These are phyloP conservation scores for Chlorops oryzae DNA, from an alignment of 1,140 invertebrate species.

Conservation along the genomic window DNA sequence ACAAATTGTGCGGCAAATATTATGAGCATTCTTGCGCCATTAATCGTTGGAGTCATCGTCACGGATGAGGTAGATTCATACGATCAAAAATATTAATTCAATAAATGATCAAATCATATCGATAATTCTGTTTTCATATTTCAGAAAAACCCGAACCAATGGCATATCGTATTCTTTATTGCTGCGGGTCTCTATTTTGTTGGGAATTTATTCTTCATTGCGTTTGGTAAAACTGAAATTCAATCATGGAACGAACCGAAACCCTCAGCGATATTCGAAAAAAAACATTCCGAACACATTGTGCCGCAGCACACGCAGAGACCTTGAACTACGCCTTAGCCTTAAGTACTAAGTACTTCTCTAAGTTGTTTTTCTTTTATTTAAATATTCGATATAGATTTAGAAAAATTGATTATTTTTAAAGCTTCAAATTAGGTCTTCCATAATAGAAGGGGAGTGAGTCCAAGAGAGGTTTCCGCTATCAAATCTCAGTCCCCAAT, in stretches of 20 bases:
- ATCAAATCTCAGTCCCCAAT: too few species aligned
- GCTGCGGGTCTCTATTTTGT: constrained; percentile 62
- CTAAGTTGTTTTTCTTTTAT: too few species aligned
- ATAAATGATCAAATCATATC: constrained; percentile 23
- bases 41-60: constrained; percentile 57
- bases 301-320: too few species aligned
- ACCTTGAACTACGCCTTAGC: too few species aligned
- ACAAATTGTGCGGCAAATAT: constrained; percentile 70
- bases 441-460: too few species aligned
- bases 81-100: not conserved
- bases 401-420: too few species aligned
- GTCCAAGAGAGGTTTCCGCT: too few species aligned
- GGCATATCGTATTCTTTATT: constrained; percentile 72
- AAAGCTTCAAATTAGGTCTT: too few species aligned
- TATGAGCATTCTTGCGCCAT: constrained; percentile 63
- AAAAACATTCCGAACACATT: too few species aligned
- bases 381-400: too few species aligned
- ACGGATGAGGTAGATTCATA: constrained; percentile 53
- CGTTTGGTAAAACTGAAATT: constrained; percentile 58
- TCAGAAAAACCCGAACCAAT: constrained; percentile 54
- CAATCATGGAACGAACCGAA: constrained; percentile 60
- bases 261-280: too few species aligned
- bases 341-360: too few species aligned
- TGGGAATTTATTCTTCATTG: constrained; percentile 62
- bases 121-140: constrained; percentile 43